Evolutionary conservation across 2,797 vertebrate species (phyloP).

Genomic region (Sebastiscus albofasciatus): DNA sequence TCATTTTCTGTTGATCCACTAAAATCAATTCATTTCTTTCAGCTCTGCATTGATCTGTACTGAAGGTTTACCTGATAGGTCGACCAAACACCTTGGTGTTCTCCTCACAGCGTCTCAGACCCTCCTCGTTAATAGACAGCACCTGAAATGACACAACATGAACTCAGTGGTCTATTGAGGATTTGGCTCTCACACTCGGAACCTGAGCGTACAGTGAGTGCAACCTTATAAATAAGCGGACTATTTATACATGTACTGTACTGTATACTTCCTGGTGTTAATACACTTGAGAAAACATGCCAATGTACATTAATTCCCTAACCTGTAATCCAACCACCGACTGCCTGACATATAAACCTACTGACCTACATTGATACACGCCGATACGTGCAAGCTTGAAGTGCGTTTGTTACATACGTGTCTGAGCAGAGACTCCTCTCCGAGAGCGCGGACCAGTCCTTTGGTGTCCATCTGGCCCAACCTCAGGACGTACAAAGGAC

Average conservation of each 20-base stretch:
- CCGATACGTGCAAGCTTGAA: background rate
- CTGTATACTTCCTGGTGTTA: constrained; percentile 30
- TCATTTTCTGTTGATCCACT: background rate
- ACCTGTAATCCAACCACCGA: constrained; percentile 43
- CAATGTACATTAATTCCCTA: background rate
- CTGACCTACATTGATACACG: background rate
- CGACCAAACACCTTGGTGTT: constrained; percentile 91
- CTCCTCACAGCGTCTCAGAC: constrained; percentile 92
- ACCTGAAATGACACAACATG: constrained; percentile 79
- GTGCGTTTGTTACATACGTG: constrained; percentile 84
- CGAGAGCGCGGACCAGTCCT: constrained; percentile 94
- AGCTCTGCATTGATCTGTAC: background rate
- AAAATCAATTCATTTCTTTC: background rate
- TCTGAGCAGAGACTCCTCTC: constrained; percentile 96
- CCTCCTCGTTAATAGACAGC: constrained; percentile 95
- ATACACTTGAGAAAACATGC: background rate
- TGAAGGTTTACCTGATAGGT: constrained; percentile 89
- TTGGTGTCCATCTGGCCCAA: constrained; percentile 99
- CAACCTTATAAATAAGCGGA: background rate
- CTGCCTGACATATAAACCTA: constrained; percentile 19
- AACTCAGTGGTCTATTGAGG: background rate
- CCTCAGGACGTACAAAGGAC: constrained; percentile 94
- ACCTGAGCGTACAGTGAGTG: background rate
- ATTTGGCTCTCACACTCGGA: background rate
- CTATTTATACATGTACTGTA: constrained; percentile 18